Base-by-base conservation (phyloP, 2,113 vertebrate species). In the Neotragus moschatus region DNA sequence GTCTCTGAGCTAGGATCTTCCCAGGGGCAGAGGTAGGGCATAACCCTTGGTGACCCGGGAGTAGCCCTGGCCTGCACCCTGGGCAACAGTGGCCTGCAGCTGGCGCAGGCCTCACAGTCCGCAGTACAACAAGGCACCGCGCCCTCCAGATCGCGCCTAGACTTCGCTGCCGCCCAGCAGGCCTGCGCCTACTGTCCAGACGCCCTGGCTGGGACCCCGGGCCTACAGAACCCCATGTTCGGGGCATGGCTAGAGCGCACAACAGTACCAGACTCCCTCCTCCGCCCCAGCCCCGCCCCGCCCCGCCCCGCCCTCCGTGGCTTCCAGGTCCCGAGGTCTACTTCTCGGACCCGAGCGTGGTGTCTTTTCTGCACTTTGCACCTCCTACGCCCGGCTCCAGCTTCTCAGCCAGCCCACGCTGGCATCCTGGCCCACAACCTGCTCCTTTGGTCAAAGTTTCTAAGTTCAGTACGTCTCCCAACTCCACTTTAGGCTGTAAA, bases 401-500 rank as follows among this genome's bases (percentile, higher is more conserved):
- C 82, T 85, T 26, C 89, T 81, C 61, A 2, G 30, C 30, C 0
- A 16, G 63, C 39, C 73, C 55, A 12, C 47, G 47, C 56, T 84
- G 3, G 53, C 60, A 12, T 82, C 75, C 43, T 26, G 43, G 49
- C 53, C 56, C 79, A n/a, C 12, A 63, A 36, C 66, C 51, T 8
- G 60, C 85, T 77, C 92, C 61, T 92, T 81, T 4, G 58, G 96
- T 91, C 89, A 97, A 98, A 98, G 96, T 98, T 98, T 98, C 94
- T 45, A 98, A 98, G 97, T 98, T 97, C 95, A 85, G 82, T 88
- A 97, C 3, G 43, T 43, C 84, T 91, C 96, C 96, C 97, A 98
- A 98, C 97, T 94, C 89, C 43, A 39, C 98, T 97, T 97, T 94
- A 96, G 97, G 93, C 98, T 96, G 98, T 98, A 99, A 99, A 99